Evolutionary conservation across 2,888 invertebrate genomes (phyloP), one percentile per base, ranked within the genome.

Genomic region (Diarsia rubi): DNA sequence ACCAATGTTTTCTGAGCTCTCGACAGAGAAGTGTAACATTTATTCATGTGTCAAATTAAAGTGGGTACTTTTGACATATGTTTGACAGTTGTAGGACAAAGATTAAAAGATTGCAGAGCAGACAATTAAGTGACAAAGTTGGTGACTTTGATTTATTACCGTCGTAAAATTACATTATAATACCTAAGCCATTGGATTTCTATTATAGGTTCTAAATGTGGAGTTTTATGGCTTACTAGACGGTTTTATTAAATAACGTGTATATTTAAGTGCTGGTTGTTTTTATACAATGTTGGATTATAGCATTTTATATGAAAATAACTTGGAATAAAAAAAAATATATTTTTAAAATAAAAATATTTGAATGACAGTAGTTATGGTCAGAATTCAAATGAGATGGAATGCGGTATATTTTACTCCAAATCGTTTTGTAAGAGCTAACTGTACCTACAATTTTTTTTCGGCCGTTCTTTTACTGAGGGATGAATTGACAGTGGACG

Each of bases 1-100:
- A 69, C 90, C 88, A 87, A 31, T 69, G 42, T 82, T 84, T 74
- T 45, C n/a, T 78, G 89, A 88, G 70, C 88, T 81, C 76, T 84
- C 67, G 65, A 0, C 19, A 44, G 3, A n/a, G 37, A 45, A 27
- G 37, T 27, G 12, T 11, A 24, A 44, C 12, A 47, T 54, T 68
- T 54, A 24, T 54, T 60, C 16, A 59, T 67, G 72, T 73, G 71
- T 75, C 73, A 66, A 47, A 62, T 52, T 69, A 45, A 62, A 47
- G 6, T 79, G 71, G 73, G 16, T 44, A n/a, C 0, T 24, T 69
- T 75, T 82, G 79, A 84, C 81, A 57, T 54, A 62, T 64, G 44
- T 78, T 63, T 77, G 76, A 71, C 78, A 57, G 16, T 64, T 71
- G 63, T 81, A 73, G 84, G 75, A 4, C 83, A 82, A 60, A 82